Conservation (phyloP, 2,113 vertebrate genomes). For the Laticauda laticaudata region DNA sequence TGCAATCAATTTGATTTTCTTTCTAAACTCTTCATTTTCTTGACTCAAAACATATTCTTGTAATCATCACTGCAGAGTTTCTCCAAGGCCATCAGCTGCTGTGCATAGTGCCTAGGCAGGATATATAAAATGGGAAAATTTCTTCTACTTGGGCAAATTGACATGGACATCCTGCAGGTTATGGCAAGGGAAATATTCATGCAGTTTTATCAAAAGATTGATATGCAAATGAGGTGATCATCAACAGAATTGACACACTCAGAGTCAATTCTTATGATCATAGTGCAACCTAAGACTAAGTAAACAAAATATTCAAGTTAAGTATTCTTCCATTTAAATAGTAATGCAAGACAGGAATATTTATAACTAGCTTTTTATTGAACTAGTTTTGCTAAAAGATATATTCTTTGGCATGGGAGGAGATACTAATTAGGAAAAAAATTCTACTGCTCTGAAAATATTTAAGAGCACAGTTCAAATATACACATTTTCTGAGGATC, state of each 20-base stretch:
- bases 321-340: not conserved
- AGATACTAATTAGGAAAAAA: not conserved
- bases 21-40: not conserved
- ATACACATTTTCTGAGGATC: conserved; percentile 35
- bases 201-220: not conserved
- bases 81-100: not conserved
- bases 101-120: not conserved
- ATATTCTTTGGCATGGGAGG: not conserved
- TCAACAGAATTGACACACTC: not conserved
- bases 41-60: not conserved
- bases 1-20: not conserved
- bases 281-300: not conserved
- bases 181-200: not conserved
- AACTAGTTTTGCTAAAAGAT: not conserved
- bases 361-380: not conserved
- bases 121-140: not conserved
- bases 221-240: not conserved
- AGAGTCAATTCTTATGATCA: not conserved
- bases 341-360: not conserved
- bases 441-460: not conserved
- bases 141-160: not conserved
- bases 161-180: not conserved
- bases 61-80: not conserved
- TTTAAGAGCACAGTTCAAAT: conserved; percentile 41
- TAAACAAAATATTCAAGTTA: not conserved